Conservation (phyloP, 2,888 invertebrate genomes). For the Eristalis intricaria region DNA sequence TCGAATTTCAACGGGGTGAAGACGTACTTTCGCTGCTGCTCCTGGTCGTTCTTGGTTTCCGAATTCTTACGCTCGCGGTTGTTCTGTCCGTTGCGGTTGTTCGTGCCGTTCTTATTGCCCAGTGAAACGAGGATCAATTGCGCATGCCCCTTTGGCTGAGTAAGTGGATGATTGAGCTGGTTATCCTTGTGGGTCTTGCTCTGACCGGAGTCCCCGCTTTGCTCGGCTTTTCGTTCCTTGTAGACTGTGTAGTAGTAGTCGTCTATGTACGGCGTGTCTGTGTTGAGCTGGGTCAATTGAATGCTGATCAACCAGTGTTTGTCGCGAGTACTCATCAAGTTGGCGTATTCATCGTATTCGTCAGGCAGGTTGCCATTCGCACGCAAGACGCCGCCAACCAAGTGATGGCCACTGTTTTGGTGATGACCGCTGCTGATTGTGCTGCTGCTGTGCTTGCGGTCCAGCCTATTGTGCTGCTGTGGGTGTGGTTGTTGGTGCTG, state of each 20-base stretch:
- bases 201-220: conserved; percentile 83
- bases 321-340: conserved; percentile 96
- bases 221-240: conserved; percentile 85
- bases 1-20: conserved; percentile 95
- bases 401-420: conserved; percentile 54
- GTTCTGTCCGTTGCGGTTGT: conserved; percentile 82
- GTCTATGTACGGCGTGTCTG: conserved; percentile 97
- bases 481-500: conserved; percentile 73
- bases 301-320: conserved; percentile 98
- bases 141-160: conserved; percentile 81
- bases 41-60: conserved; percentile 84
- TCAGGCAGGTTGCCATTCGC: conserved; percentile 80
- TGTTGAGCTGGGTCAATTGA: conserved; percentile 95
- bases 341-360: conserved; percentile 90
- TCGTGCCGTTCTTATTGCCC: conserved; percentile 81
- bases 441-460: conserved; percentile 64
- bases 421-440: conserved; percentile 76
- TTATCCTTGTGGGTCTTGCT: conserved; percentile 85
- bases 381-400: conserved; percentile 73
- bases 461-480: conserved; percentile 74
- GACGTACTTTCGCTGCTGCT: conserved; percentile 84
- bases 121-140: conserved; percentile 81
- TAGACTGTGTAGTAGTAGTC: conserved; percentile 98
- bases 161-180: conserved; percentile 85
- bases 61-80: conserved; percentile 84